These are phyloP conservation scores for Crematogaster levior DNA, from an alignment of 2,888 invertebrate genomes.

Conservation along the genomic window DNA sequence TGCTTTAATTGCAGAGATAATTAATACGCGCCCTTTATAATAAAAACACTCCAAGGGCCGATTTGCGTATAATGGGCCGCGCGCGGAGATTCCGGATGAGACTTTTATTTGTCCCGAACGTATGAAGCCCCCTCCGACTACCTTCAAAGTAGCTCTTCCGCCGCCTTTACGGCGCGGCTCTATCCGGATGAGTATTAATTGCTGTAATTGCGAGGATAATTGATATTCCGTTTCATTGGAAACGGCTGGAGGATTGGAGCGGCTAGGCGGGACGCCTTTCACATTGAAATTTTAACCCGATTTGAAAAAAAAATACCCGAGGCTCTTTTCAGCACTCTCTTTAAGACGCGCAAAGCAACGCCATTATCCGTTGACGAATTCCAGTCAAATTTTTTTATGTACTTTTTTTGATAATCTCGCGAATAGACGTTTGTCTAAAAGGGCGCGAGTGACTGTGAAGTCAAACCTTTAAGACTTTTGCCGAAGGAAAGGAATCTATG, in stretches of 20 bases:
- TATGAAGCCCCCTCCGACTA: slow-evolving; percentile 25
- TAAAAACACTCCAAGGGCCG: slow-evolving; percentile 40
- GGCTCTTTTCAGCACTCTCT: slow-evolving; percentile 16
- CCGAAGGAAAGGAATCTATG: neutral
- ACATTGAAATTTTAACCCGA: slow-evolving; percentile 51
- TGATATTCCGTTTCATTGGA: slow-evolving; percentile 51
- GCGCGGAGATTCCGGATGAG: slow-evolving; percentile 29
- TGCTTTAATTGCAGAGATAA: slow-evolving; percentile 52
- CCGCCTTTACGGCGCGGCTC: slow-evolving; percentile 44
- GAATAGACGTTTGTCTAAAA: neutral
- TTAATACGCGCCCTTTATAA: slow-evolving; percentile 50
- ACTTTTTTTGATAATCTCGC: neutral
- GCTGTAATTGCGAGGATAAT: slow-evolving; percentile 54
- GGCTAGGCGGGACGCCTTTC: slow-evolving; percentile 11
- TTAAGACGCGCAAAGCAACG: slow-evolving; percentile 4
- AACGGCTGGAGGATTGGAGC: slow-evolving; percentile 19
- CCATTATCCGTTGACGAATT: neutral
- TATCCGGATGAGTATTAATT: slow-evolving; percentile 48
- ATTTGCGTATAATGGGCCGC: slow-evolving; percentile 39
- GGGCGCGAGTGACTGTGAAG: too few relatives aligned
- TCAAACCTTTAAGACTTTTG: neutral
- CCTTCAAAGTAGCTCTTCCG: slow-evolving; percentile 34
- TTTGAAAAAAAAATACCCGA: slow-evolving; percentile 18
- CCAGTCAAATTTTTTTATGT: neutral
- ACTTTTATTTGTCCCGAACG: slow-evolving; percentile 44